Evolutionary conservation across 2,113 vertebrate species (phyloP).

Genomic region (Archocentrus centrarchus): DNA sequence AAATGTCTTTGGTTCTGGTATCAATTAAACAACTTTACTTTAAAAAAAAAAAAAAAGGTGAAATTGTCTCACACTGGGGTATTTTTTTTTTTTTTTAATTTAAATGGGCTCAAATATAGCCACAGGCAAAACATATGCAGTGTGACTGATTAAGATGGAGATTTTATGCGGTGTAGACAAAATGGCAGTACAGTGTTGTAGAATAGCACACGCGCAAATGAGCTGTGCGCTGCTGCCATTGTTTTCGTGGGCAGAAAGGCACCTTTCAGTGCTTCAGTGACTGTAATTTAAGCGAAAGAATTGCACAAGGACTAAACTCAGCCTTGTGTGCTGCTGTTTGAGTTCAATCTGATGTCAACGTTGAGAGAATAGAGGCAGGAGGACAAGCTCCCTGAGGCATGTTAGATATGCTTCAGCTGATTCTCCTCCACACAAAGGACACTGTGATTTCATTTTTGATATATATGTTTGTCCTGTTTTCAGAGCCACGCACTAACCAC

Average conservation of each 20-base stretch:
- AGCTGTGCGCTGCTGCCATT: neutral
- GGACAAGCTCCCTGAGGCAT: conserved; percentile 37
- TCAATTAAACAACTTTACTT: neutral
- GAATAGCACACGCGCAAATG: neutral
- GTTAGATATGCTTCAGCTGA: conserved; percentile 44
- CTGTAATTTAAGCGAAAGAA: conserved; percentile 42
- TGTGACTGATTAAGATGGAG: conserved; percentile 12
- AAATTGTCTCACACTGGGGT: neutral
- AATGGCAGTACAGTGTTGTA: neutral
- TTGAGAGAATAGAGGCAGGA: conserved; percentile 28
- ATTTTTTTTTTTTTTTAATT: neutral
- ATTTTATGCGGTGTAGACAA: neutral
- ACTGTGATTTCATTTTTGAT: conserved; percentile 29
- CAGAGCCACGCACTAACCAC: neutral
- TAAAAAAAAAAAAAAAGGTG: neutral
- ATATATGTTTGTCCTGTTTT: neutral
- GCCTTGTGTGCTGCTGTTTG: conserved; percentile 27
- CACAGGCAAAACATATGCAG: neutral
- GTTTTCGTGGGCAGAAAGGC: conserved; percentile 5
- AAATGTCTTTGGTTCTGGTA: neutral
- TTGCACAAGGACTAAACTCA: conserved; percentile 11
- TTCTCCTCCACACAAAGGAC: conserved; percentile 30
- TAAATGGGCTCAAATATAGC: neutral
- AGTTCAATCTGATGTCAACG: conserved; percentile 33
- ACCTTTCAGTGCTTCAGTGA: conserved; percentile 11